Evolutionary conservation across 2,113 vertebrate species (phyloP).

Genomic region (Pangasianodon hypophthalmus): DNA sequence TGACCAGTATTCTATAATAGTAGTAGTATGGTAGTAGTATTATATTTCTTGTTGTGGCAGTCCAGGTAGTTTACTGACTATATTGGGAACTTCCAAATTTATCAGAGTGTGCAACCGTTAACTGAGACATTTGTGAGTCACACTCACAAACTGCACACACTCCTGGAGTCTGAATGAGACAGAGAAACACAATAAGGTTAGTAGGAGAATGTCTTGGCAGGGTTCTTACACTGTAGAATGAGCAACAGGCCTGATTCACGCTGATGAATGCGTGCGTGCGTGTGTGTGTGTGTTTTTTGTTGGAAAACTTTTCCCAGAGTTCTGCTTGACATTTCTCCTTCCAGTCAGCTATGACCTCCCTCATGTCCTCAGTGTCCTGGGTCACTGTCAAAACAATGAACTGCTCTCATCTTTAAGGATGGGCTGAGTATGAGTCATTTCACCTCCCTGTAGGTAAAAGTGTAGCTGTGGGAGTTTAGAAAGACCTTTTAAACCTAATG

Average conservation of each 20-base stretch:
- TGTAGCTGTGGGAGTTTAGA: slow-evolving; percentile 35
- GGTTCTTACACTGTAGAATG: slow-evolving; percentile 18
- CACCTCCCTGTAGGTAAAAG: slow-evolving; percentile 39
- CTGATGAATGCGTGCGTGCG: slow-evolving; percentile 49
- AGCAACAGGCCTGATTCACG: slow-evolving; percentile 43
- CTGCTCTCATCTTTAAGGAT: slow-evolving; percentile 34
- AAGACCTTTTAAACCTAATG: slow-evolving; percentile 16
- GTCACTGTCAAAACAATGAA: slow-evolving; percentile 48
- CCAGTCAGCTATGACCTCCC: slow-evolving; percentile 54
- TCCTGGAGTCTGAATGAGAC: slow-evolving; percentile 15
- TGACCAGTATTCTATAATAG: background rate
- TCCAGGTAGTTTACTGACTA: background rate
- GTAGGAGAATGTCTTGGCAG: slow-evolving; percentile 24
- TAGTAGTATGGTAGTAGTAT: background rate
- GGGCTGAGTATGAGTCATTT: slow-evolving; percentile 40
- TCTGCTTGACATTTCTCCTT: slow-evolving; percentile 57
- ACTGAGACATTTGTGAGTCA: slow-evolving; percentile 5
- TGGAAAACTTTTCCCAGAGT: slow-evolving; percentile 51
- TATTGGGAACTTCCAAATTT: background rate
- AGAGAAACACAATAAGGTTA: slow-evolving; percentile 22
- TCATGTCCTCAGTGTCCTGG: slow-evolving; percentile 43
- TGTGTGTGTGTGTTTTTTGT: slow-evolving; percentile 26
- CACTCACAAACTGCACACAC: background rate
- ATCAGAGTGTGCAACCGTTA: background rate
- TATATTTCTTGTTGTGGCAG: background rate